Evolutionary conservation across 1,140 invertebrate genomes (phyloP).

Genomic region (Monochamus saltuarius): DNA sequence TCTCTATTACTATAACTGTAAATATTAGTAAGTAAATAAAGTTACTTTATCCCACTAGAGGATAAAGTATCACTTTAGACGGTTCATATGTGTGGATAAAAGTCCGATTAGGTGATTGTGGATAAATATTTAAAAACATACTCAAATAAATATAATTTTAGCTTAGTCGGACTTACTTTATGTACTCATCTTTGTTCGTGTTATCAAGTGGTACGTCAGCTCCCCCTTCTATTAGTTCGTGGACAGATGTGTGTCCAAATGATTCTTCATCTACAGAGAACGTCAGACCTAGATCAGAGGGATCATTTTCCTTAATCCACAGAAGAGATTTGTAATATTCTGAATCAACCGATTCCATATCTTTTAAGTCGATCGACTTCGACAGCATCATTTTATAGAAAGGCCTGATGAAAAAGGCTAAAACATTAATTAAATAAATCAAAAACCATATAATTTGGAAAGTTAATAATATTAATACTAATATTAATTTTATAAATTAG

Average conservation of each 20-base stretch:
- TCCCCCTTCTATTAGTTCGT: conserved; percentile 90
- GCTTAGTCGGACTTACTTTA: conserved; percentile 67
- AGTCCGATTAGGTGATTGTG: too few relatives aligned
- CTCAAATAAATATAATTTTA: not conserved
- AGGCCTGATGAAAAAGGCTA: conserved; percentile 97
- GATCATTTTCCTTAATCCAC: conserved; percentile 98
- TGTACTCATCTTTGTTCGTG: conserved; percentile 97
- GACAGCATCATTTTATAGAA: conserved; percentile 99
- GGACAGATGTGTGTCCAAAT: conserved; percentile 90
- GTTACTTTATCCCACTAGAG: too few relatives aligned
- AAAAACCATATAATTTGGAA: not conserved
- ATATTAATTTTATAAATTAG: not conserved
- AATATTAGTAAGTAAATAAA: too few relatives aligned
- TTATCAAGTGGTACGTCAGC: conserved; percentile 89
- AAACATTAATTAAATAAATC: conserved; percentile 37
- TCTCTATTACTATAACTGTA: too few relatives aligned
- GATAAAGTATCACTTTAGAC: too few relatives aligned
- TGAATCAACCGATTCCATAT: conserved; percentile 98
- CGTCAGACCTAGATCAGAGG: conserved; percentile 88
- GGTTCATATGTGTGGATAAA: too few relatives aligned
- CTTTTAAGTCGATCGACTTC: conserved; percentile 91
- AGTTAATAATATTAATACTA: not conserved
- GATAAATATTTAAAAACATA: not conserved
- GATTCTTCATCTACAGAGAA: conserved; percentile 96
- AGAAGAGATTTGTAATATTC: conserved; percentile 98